Conservation (phyloP, 2,113 vertebrate genomes). For the Varanus salvator region DNA sequence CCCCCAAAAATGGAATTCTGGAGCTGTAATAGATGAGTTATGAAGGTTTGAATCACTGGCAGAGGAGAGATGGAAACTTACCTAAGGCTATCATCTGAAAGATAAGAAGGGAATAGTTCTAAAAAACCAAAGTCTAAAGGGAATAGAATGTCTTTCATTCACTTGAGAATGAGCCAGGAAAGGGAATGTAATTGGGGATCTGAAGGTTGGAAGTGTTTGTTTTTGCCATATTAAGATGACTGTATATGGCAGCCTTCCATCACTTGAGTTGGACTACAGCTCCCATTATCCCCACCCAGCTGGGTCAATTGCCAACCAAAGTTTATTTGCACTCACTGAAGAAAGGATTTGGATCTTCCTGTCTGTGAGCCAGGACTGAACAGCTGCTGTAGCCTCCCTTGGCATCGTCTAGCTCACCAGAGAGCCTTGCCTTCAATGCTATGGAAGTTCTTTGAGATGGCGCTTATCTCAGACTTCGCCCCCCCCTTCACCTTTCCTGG, state of each 20-base stretch:
- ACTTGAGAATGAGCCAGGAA: slow-evolving; percentile 1
- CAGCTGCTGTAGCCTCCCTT: too few relatives aligned
- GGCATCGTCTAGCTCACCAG: too few relatives aligned
- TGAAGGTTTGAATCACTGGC: slow-evolving; percentile 1
- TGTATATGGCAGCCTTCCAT: not conserved
- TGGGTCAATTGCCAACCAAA: not conserved
- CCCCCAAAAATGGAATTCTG: not conserved
- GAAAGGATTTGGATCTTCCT: not conserved
- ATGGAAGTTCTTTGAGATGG: too few relatives aligned
- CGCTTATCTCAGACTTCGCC: too few relatives aligned
- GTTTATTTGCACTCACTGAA: not conserved
- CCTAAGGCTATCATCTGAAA: not conserved
- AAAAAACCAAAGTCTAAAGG: not conserved
- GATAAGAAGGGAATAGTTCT: not conserved
- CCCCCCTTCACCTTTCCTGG: too few relatives aligned
- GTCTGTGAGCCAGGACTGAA: too few relatives aligned
- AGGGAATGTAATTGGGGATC: slow-evolving; percentile 31
- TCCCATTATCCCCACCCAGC: too few relatives aligned
- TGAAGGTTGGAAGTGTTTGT: not conserved
- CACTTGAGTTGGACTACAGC: too few relatives aligned
- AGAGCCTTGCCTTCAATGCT: too few relatives aligned
- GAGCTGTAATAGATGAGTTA: not conserved
- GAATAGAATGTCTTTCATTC: not conserved
- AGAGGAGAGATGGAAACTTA: not conserved
- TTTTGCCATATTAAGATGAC: not conserved